Percentiles rank a stretch among this genome's conserved stretches.
Evolutionary conservation across 2,113 vertebrate genomes (phyloP).

Genomic region (Andinoacara biseriatus): DNA sequence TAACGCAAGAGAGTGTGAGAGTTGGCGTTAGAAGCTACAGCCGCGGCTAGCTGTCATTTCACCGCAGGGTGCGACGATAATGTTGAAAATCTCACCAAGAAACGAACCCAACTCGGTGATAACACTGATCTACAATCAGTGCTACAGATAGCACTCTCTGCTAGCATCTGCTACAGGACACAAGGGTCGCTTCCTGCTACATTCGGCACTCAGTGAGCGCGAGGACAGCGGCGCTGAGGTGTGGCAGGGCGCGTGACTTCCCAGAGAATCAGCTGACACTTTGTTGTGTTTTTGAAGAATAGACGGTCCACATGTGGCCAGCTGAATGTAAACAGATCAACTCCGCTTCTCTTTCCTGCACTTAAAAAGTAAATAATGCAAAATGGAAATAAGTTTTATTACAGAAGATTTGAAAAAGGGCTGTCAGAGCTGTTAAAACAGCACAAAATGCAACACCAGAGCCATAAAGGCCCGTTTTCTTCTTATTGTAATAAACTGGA

Average conservation of each 20-base stretch:
- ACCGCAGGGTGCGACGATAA: neutral
- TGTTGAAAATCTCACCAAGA: neutral
- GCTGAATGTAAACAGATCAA: neutral
- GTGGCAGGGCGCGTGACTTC: slow-evolving; percentile 18
- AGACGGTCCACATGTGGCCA: neutral
- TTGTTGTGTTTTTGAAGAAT: neutral
- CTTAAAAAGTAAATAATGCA: neutral
- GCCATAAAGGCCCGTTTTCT: neutral
- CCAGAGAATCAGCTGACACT: slow-evolving; percentile 12
- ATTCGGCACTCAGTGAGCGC: neutral
- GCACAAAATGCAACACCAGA: neutral
- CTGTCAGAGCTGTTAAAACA: neutral
- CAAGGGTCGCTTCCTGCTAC: neutral
- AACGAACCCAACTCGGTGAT: neutral
- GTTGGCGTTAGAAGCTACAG: neutral
- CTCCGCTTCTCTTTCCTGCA: neutral
- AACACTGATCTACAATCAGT: neutral
- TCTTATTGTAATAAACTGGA: no score
- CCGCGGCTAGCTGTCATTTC: neutral
- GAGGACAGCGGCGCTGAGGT: neutral
- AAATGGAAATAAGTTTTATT: neutral
- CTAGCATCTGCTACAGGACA: neutral
- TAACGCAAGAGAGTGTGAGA: slow-evolving; percentile 6
- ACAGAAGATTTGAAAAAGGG: neutral
- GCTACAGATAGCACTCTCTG: neutral